These are phyloP conservation scores for Cerceris ruficornis DNA, from an alignment of 2,888 invertebrate species.

Conservation along the genomic window DNA sequence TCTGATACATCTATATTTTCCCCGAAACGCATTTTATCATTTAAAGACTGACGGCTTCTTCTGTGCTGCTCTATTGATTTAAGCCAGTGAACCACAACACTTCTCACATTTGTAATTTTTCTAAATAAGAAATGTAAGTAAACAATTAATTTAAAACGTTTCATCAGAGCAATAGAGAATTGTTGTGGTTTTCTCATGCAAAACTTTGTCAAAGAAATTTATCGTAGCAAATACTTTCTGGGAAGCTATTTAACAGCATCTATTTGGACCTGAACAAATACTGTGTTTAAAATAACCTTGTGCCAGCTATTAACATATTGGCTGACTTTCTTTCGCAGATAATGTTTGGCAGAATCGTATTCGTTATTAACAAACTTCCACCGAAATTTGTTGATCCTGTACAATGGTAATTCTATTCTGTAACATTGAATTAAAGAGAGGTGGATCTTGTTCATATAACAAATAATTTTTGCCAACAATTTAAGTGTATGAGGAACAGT, in stretches of 20 bases:
- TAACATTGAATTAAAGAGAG: not conserved
- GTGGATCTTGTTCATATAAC: slow-evolving; percentile 2
- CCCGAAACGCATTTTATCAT: slow-evolving; percentile 31
- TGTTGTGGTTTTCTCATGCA: slow-evolving; percentile 60
- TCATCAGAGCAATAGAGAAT: slow-evolving; percentile 33
- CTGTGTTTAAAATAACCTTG: slow-evolving; percentile 55
- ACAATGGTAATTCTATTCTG: not conserved
- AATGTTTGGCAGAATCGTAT: slow-evolving; percentile 70
- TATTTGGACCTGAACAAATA: slow-evolving; percentile 69
- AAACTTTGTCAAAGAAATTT: slow-evolving; percentile 37
- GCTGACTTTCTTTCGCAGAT: slow-evolving; percentile 72
- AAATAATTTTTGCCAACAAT: slow-evolving; percentile 60
- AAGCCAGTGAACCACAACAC: slow-evolving; percentile 51
- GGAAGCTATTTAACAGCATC: slow-evolving; percentile 74
- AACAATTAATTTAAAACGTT: slow-evolving; percentile 1
- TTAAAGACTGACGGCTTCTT: slow-evolving; percentile 57
- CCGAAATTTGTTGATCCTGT: slow-evolving; percentile 21
- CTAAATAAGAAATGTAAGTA: not conserved
- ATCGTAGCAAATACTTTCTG: slow-evolving; percentile 54
- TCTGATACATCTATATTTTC: slow-evolving; percentile 11
- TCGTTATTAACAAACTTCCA: slow-evolving; percentile 35
- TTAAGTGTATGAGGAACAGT: slow-evolving; percentile 62
- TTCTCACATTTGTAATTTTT: slow-evolving; percentile 19
- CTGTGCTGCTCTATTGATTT: slow-evolving; percentile 39
- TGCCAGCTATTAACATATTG: slow-evolving; percentile 72